phyloP scores from a whole-genome alignment of 2,888 invertebrate species.

The Volucella bombylans region DNA sequence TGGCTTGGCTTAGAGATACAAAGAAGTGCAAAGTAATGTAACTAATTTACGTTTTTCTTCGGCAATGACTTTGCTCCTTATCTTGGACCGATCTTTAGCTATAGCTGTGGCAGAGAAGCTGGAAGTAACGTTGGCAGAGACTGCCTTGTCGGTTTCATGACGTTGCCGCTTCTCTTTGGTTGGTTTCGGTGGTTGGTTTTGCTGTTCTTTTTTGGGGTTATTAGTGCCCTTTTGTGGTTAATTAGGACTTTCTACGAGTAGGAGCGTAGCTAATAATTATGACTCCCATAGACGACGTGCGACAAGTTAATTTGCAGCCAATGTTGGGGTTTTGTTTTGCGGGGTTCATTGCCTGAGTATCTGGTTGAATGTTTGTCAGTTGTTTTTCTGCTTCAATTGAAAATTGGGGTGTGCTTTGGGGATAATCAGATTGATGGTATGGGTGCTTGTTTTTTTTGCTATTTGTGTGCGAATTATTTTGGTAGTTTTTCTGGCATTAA shows the following conservation, averaged over 20 bases:
- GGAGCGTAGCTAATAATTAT: slow-evolving; percentile 73
- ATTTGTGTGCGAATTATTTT: slow-evolving; percentile 55
- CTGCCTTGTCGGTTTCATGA: not conserved
- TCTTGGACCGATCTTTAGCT: slow-evolving; percentile 10
- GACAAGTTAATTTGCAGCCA: slow-evolving; percentile 74
- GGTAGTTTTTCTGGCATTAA: slow-evolving; percentile 57
- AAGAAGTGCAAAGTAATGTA: slow-evolving; percentile 72
- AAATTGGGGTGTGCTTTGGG: slow-evolving; percentile 30
- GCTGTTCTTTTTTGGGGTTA: slow-evolving; percentile 63
- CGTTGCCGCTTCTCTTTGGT: slow-evolving; percentile 16
- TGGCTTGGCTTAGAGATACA: slow-evolving; percentile 6
- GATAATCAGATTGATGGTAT: slow-evolving; percentile 2
- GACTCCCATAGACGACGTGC: slow-evolving; percentile 72
- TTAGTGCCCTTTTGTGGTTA: slow-evolving; percentile 74
- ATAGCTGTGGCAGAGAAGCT: too few relatives aligned
- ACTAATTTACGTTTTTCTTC: slow-evolving; percentile 72
- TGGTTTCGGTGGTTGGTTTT: slow-evolving; percentile 25
- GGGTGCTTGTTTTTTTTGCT: slow-evolving; percentile 21
- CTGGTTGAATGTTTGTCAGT: slow-evolving; percentile 29
- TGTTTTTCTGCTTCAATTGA: slow-evolving; percentile 44
- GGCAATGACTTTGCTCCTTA: slow-evolving; percentile 61
- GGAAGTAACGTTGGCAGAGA: too few relatives aligned
- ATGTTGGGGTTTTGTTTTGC: slow-evolving; percentile 67
- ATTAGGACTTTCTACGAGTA: slow-evolving; percentile 72
- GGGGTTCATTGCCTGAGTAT: slow-evolving; percentile 22